These are phyloP conservation scores for Ifrita kowaldi DNA, from an alignment of 2,113 vertebrate species.

Conservation along the genomic window DNA sequence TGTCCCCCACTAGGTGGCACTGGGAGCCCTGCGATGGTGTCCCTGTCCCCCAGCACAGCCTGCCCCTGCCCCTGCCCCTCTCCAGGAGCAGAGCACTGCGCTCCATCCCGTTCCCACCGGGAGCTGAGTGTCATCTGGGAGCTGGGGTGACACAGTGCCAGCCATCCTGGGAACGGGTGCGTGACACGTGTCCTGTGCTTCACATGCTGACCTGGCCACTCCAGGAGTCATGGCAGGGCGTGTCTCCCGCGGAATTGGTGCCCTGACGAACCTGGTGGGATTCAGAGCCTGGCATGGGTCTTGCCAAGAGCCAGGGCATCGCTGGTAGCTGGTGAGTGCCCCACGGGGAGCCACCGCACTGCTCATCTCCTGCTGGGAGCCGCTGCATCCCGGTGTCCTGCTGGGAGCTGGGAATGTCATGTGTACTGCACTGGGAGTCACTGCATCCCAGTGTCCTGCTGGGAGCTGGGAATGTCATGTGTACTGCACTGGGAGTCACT, in stretches of 20 bases:
- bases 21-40: constrained; percentile 23
- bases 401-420: not conserved
- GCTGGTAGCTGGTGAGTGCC: not conserved
- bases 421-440: not conserved
- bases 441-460: not conserved
- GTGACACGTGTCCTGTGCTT: not conserved
- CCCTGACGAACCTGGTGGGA: not conserved
- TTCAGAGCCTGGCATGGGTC: not conserved
- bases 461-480: not conserved
- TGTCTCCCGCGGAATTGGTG: not conserved
- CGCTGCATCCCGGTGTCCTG: not conserved
- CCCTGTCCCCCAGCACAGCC: not conserved
- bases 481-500: not conserved
- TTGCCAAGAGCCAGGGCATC: not conserved
- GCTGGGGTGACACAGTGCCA: not conserved
- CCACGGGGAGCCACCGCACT: not conserved
- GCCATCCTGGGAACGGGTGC: not conserved
- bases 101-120: not conserved
- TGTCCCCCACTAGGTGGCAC: constrained; percentile 56
- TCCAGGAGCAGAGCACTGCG: not conserved
- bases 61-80: not conserved
- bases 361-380: not conserved
- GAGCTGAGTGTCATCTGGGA: not conserved
- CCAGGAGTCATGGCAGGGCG: not conserved
- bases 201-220: not conserved